These are phyloP conservation scores for Halcyon leucocephala DNA, from an alignment of 2,797 vertebrate genomes.

Conservation along the genomic window DNA sequence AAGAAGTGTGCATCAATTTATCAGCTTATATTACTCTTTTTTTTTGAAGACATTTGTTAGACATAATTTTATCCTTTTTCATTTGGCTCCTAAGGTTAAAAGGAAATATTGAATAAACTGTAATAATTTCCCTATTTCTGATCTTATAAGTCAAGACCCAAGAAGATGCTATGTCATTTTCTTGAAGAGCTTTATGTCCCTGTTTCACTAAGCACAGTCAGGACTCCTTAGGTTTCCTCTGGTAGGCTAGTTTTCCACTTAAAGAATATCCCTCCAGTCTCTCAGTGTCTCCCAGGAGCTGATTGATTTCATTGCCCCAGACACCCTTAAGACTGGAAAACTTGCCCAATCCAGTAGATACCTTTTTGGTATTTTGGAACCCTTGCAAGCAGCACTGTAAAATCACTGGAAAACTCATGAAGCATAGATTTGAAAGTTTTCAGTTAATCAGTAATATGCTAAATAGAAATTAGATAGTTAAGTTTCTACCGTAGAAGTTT, in stretches of 20 bases:
- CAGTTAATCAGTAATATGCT: neutral
- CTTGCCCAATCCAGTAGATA: neutral
- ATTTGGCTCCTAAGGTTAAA: neutral
- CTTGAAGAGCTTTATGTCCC: neutral
- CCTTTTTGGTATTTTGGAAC: neutral
- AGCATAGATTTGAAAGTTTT: neutral
- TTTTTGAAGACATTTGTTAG: neutral
- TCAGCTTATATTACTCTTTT: neutral
- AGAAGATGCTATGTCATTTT: neutral
- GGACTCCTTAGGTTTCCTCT: neutral
- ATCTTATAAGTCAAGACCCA: neutral
- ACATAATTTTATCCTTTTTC: neutral
- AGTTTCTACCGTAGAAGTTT: neutral
- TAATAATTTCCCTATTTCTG: neutral
- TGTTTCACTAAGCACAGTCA: neutral
- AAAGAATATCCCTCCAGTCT: neutral
- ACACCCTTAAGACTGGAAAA: neutral
- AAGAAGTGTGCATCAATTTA: neutral
- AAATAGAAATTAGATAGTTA: neutral
- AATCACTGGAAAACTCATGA: neutral
- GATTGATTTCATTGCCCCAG: neutral
- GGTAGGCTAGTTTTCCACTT: neutral
- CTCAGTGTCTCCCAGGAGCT: neutral
- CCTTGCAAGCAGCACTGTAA: neutral
- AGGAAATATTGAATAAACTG: neutral